These are phyloP conservation scores for Hipposideros armiger DNA, from an alignment of 2,113 vertebrate species.

Conservation along the genomic window DNA sequence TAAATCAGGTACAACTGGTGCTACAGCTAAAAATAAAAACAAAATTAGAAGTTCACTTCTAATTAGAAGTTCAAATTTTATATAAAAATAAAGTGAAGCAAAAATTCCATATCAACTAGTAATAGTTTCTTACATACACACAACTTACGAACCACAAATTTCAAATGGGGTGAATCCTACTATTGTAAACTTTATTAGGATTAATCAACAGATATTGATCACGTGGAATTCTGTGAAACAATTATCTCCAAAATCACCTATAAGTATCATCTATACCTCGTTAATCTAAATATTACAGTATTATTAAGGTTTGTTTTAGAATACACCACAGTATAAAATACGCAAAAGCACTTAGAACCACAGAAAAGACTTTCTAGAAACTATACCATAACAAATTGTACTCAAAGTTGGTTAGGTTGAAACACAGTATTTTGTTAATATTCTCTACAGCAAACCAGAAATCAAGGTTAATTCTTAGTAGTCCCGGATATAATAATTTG, in stretches of 20 bases:
- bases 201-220: background rate
- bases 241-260: background rate
- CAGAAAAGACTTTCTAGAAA: constrained; percentile 41
- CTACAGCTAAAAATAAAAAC: constrained; percentile 91
- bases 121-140: constrained; percentile 24
- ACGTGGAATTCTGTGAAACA: constrained; percentile 40
- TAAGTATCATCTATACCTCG: constrained; percentile 15
- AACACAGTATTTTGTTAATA: background rate
- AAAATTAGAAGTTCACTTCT: constrained; percentile 9
- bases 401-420: background rate
- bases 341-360: background rate
- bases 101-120: constrained; percentile 13
- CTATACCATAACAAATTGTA: background rate
- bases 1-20: constrained; percentile 98
- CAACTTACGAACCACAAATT: background rate
- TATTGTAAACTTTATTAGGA: background rate
- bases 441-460: background rate
- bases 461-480: background rate
- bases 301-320: constrained; percentile 46
- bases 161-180: background rate
- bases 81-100: constrained; percentile 32
- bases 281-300: constrained; percentile 44
- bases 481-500: constrained; percentile 21
- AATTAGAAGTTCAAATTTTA: background rate
- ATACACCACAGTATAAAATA: constrained; percentile 32